These are phyloP conservation scores for Agrotis segetum DNA, from an alignment of 2,888 invertebrate genomes.

Conservation along the genomic window DNA sequence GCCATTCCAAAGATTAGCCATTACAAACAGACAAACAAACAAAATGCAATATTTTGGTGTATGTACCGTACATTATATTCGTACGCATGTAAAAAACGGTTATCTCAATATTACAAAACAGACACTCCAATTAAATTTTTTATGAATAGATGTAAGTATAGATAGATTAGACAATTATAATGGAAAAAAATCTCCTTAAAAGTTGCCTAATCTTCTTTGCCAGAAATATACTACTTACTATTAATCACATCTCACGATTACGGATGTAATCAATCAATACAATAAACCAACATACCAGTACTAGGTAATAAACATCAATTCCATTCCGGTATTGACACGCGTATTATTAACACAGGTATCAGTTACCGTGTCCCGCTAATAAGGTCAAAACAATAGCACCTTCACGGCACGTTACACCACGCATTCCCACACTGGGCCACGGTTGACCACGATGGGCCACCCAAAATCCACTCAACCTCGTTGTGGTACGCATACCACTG, in stretches of 20 bases:
- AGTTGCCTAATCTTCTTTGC: not conserved
- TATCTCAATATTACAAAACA: too few species aligned
- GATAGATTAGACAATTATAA: too few species aligned
- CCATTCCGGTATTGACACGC: not conserved
- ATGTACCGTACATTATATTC: too few species aligned
- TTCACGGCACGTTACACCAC: constrained; percentile 14
- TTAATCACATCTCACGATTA: not conserved
- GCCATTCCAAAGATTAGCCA: too few species aligned
- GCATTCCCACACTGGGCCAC: constrained; percentile 46
- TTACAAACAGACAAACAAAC: too few species aligned
- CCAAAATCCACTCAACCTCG: constrained; percentile 64
- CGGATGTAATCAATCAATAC: not conserved
- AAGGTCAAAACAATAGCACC: constrained; percentile 37
- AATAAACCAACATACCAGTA: not conserved
- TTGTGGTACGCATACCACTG: constrained; percentile 55
- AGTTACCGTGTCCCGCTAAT: constrained; percentile 40
- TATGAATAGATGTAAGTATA: too few species aligned
- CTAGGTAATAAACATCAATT: not conserved
- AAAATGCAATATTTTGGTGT: too few species aligned
- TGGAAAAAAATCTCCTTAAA: not conserved
- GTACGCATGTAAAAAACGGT: too few species aligned
- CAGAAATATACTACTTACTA: not conserved
- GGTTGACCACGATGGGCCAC: constrained; percentile 53
- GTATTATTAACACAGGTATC: constrained; percentile 3
- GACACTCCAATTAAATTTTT: too few species aligned